Base-by-base conservation (phyloP, 2,888 invertebrate species). In the Caenorhabditis sinica region DNA sequence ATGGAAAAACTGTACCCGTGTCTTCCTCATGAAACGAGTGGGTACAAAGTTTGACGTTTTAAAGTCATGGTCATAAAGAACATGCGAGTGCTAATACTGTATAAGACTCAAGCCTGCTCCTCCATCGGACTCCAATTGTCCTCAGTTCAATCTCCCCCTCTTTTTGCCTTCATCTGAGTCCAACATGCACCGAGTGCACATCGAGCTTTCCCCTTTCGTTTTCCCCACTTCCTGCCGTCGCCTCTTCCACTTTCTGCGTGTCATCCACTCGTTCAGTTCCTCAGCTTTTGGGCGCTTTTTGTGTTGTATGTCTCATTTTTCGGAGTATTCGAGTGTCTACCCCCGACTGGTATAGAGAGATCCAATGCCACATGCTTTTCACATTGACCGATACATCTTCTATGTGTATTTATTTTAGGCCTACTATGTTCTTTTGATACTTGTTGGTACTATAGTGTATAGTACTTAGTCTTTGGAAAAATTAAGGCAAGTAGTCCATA, bases 241-340 rank as follows among this genome's bases (percentile, higher is more conserved):
- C 11, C 30, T 63, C 36, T 43, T 53, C 58, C 45, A 2, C 75
- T 20, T n/a, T 23, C 75, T 65, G 45, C 33, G 56, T 45, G 15
- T 66, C 65, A 15, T 23, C 51, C n/a, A 36, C 17, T 13, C 49
- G 25, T 28, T 40, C 56, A 36, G 25, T 65, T 61, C 63, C 61
- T 51, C 74, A 66, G 56, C 43, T 58, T 66, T 40, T 65, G 51
- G 63, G 28, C 63, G 74, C 63, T 63, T 74, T 65, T 63, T 74
- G 69, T 69, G 68, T 51, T 20, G 66, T 43, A 66, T 63, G 68
- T 65, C 63, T 63, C 65, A 69, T 56, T 69, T 69, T 69, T 69
- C 56, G 51, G 43, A 36, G 40, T 56, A 56, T 23, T 40, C n/a
- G 69, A 40, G 69, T 69, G 69, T 69, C 56, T 56, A 56, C 25